Base-by-base conservation (phyloP, 2,888 invertebrate genomes). In the Teleogryllus oceanicus region DNA sequence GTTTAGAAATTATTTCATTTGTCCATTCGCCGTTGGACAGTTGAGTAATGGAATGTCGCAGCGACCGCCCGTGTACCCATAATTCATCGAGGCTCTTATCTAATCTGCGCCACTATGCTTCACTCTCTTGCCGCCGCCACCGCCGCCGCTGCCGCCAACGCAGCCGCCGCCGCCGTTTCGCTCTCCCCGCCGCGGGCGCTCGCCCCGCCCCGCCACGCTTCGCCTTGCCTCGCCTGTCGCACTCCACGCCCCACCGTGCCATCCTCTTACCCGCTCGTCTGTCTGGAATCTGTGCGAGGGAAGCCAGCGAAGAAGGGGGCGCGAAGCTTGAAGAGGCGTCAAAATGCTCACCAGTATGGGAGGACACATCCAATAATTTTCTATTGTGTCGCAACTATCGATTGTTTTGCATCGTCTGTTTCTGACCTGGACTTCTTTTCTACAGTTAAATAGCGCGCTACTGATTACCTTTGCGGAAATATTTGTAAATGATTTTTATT, bases 1-100 rank as follows among this genome's bases (percentile, higher is more conserved):
- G 62, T 62, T 62, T 62, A 62, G 62, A 62, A 62, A 62, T 62
- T 62, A 62, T 62, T 62, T 62, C 62, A 62, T 62, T 62, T 62
- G 62, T 62, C 62, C 62, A 18, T 62, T 62, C 62, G 62, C 62
- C 62, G 62, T 4, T 5, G 62, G 62, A 62, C 62, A 62, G 62
- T 62, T 62, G 62, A 62, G 62, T 62, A 62, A 62, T 62, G 62
- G 62, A 62, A 62, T 62, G 62, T 62, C 62, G 62, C 62, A 18
- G 62, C 62, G 62, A 62, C 62, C 62, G n/a, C 62, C 62, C 62
- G 62, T 62, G 62, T 62, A 13, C 62, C n/a, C 62, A 62, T 62
- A 62, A 62, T 62, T 62, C 62, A 62, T 62, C n/a, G 62, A 62
- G 62, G 62, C 62, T 62, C 62, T 62, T 62, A 62, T 62, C 62